Evolutionary conservation across 2,888 invertebrate genomes (phyloP).

Genomic region (Pegoplata infirma): DNA sequence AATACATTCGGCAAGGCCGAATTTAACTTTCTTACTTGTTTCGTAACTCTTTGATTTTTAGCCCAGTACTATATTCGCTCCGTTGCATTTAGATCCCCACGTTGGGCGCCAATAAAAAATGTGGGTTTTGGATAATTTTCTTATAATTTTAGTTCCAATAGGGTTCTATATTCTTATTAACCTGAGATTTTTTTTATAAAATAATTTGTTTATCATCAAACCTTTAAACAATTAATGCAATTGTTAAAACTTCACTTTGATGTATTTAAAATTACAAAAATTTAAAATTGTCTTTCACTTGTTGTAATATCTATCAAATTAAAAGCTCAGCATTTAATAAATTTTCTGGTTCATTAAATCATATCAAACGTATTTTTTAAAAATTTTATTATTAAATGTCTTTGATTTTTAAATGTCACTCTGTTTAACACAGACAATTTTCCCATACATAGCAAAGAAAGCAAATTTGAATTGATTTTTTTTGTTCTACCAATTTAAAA

Average conservation of each 20-base stretch:
- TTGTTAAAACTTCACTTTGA: conserved; percentile 31
- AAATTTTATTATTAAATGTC: conserved; percentile 25
- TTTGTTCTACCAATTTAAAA: conserved; percentile 32
- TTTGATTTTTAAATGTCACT: conserved; percentile 26
- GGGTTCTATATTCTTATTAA: too few relatives aligned
- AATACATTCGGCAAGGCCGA: too few relatives aligned
- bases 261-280: conserved; percentile 4
- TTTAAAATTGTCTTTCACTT: neutral
- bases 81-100: too few relatives aligned
- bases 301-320: conserved; percentile 13
- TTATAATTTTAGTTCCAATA: too few relatives aligned
- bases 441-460: conserved; percentile 1
- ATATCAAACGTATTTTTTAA: conserved; percentile 65
- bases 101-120: too few relatives aligned
- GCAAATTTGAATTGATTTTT: conserved; percentile 1
- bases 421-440: conserved; percentile 14
- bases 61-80: too few relatives aligned
- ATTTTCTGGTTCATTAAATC: conserved; percentile 70
- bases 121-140: too few relatives aligned
- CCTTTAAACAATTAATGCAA: neutral
- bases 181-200: too few relatives aligned
- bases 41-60: too few relatives aligned
- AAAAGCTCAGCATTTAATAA: conserved; percentile 63
- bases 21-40: too few relatives aligned
- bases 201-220: neutral